Percentiles rank a stretch among this genome's conserved stretches.
These are phyloP conservation scores for Falco cherrug DNA, from an alignment of 2,797 vertebrate genomes.

Conservation along the genomic window DNA sequence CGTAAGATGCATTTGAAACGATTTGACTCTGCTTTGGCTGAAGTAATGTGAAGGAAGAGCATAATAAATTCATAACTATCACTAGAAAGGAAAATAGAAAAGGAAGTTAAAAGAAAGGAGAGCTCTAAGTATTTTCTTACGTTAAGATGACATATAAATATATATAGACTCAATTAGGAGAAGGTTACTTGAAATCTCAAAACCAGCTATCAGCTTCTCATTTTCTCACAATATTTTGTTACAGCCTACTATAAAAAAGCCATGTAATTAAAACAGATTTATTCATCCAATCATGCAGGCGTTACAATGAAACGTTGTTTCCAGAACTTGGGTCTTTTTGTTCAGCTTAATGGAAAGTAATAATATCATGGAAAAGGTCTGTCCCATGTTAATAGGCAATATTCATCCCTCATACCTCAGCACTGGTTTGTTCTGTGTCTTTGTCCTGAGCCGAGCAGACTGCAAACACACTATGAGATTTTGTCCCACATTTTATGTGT, in stretches of 20 bases:
- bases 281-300: conserved; percentile 16
- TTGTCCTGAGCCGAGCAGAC: not conserved
- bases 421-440: not conserved
- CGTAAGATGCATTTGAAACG: not conserved
- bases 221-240: conserved; percentile 25
- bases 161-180: conserved; percentile 41
- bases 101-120: not conserved
- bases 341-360: not conserved
- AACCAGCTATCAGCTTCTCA: conserved; percentile 5
- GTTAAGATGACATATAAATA: conserved; percentile 5
- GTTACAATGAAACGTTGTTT: not conserved
- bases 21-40: not conserved
- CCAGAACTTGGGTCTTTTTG: not conserved
- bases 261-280: conserved; percentile 42
- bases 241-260: conserved; percentile 10
- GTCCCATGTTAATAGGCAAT: not conserved
- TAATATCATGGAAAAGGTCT: not conserved
- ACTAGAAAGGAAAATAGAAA: not conserved
- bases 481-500: not conserved
- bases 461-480: not conserved
- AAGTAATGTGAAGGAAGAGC: not conserved
- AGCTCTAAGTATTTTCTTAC: conserved; percentile 18
- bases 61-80: conserved; percentile 5
- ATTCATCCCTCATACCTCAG: not conserved
- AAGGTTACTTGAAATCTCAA: conserved; percentile 47